These are phyloP conservation scores for Eumacrocentrus americanus DNA, from an alignment of 2,888 invertebrate species.

Conservation along the genomic window DNA sequence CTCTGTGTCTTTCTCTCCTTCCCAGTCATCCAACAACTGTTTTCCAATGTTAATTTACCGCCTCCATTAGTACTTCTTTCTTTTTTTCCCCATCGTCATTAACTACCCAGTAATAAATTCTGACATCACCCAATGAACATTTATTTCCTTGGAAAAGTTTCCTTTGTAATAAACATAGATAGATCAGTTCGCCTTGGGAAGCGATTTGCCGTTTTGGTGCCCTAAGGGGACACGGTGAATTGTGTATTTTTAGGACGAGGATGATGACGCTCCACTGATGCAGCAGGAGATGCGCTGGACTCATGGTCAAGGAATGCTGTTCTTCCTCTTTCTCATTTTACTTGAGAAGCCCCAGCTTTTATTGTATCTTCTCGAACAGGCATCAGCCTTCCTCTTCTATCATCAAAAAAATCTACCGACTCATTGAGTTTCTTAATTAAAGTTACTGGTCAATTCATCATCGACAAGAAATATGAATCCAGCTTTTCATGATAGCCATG, in stretches of 20 bases:
- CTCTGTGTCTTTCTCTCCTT: conserved; percentile 22
- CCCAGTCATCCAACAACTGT: neutral
- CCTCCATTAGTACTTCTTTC: neutral
- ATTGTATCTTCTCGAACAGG: too few relatives aligned
- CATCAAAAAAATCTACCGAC: too few relatives aligned
- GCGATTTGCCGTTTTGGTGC: conserved; percentile 33
- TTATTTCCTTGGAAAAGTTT: conserved; percentile 13
- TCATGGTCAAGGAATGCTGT: conserved; percentile 51
- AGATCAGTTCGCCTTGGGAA: too few relatives aligned
- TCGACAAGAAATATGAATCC: conserved; percentile 19
- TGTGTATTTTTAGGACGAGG: conserved; percentile 43
- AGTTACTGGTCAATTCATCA: neutral
- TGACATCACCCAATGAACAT: conserved; percentile 5
- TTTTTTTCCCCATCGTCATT: neutral
- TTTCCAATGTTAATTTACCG: conserved; percentile 8
- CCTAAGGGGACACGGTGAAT: conserved; percentile 21
- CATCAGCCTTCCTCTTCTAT: too few relatives aligned
- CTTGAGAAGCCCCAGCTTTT: too few relatives aligned
- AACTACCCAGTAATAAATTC: neutral
- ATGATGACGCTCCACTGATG: conserved; percentile 28
- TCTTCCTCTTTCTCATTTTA: conserved; percentile 31
- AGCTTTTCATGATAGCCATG: too few relatives aligned
- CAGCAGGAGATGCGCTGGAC: conserved; percentile 36
- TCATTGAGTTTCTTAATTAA: neutral
- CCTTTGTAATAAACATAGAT: conserved; percentile 1